These are phyloP conservation scores for Ecliptopera silaceata DNA, from an alignment of 2,888 invertebrate species.

Conservation along the genomic window DNA sequence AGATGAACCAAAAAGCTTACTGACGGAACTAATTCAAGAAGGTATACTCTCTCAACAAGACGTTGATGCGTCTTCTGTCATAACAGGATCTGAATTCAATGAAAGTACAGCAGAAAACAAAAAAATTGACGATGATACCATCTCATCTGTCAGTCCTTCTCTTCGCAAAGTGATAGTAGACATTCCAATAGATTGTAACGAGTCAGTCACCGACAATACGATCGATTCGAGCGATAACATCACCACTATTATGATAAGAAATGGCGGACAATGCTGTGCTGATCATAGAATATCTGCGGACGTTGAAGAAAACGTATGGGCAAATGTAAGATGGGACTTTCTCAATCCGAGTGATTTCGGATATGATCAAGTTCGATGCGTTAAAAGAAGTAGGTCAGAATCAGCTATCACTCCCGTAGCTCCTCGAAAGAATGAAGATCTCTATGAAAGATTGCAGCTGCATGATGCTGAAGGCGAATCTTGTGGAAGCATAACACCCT, in stretches of 20 bases:
- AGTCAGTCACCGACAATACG: slow-evolving; percentile 63
- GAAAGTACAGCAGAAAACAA: slow-evolving; percentile 54
- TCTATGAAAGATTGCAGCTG: slow-evolving; percentile 70
- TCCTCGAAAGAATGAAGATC: slow-evolving; percentile 67
- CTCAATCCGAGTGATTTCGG: slow-evolving; percentile 75
- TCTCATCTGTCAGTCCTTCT: slow-evolving; percentile 59
- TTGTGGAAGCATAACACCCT: slow-evolving; percentile 75
- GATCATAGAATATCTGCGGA: slow-evolving; percentile 79
- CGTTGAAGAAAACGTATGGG: slow-evolving; percentile 75
- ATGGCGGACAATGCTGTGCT: slow-evolving; percentile 69
- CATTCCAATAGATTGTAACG: slow-evolving; percentile 68
- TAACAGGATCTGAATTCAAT: slow-evolving; percentile 62
- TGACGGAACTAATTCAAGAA: slow-evolving; percentile 74
- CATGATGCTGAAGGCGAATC: slow-evolving; percentile 68
- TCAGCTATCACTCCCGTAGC: slow-evolving; percentile 72
- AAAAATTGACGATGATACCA: slow-evolving; percentile 67
- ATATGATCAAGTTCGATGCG: slow-evolving; percentile 72
- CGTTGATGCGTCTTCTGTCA: slow-evolving; percentile 69
- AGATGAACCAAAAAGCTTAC: slow-evolving; percentile 67
- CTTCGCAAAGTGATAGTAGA: slow-evolving; percentile 71
- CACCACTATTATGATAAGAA: slow-evolving; percentile 69
- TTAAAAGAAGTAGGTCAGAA: slow-evolving; percentile 75
- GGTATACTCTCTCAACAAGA: slow-evolving; percentile 74
- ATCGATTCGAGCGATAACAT: slow-evolving; percentile 68
- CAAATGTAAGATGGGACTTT: slow-evolving; percentile 77